Evolutionary conservation across 2,113 vertebrate genomes (phyloP).

Genomic region (Muntiacus reevesi): DNA sequence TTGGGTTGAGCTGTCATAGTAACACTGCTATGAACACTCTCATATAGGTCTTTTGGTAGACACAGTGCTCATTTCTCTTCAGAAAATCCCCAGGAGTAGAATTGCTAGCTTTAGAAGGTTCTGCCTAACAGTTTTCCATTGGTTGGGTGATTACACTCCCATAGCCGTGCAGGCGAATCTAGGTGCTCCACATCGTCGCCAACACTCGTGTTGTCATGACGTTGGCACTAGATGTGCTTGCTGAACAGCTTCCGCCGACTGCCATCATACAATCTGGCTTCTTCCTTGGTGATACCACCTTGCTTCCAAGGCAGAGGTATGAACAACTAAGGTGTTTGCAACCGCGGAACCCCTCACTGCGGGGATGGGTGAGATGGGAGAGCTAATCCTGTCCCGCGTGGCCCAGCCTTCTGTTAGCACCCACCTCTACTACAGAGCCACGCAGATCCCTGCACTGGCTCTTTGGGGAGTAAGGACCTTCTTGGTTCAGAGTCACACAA

Average conservation of each 20-base stretch:
- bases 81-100: not conserved
- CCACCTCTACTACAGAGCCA: not conserved
- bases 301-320: not conserved
- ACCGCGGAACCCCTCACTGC: not conserved
- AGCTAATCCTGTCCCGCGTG: not conserved
- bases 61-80: not conserved
- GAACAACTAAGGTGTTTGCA: not conserved
- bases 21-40: not conserved
- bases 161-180: accelerated
- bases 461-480: not conserved
- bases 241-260: not conserved
- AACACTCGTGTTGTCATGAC: accelerated
- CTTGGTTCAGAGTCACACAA: not conserved
- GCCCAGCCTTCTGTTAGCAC: not conserved
- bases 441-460: not conserved
- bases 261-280: not conserved
- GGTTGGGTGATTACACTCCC: too few species aligned
- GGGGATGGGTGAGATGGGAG: not conserved
- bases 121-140: not conserved
- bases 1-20: not conserved
- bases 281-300: not conserved
- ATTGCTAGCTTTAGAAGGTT: not conserved
- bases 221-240: not conserved
- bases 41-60: not conserved
- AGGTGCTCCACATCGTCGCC: accelerated